phyloP scores from a whole-genome alignment of 2,113 vertebrate species.

The Microcebus lehilahytsara region DNA sequence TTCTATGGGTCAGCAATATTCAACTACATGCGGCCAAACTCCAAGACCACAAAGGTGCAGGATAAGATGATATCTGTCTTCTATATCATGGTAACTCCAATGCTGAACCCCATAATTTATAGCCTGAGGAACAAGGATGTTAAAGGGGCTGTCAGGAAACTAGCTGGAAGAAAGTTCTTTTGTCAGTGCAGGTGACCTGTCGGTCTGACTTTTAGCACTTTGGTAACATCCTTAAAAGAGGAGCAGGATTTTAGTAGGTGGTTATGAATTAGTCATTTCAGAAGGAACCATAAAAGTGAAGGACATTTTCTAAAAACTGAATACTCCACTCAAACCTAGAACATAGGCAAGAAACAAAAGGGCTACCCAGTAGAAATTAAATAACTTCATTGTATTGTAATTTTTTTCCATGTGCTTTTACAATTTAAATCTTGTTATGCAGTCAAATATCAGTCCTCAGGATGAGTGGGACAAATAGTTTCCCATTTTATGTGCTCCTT shows the following conservation, averaged over 20 bases:
- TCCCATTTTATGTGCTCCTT: no score
- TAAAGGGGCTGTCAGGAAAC: slow-evolving; percentile 49
- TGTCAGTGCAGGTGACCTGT: background rate
- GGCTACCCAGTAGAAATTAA: no score
- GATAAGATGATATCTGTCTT: slow-evolving; percentile 66
- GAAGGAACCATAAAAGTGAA: background rate
- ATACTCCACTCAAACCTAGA: background rate
- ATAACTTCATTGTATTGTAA: no score
- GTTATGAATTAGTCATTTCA: background rate
- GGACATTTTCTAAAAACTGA: background rate
- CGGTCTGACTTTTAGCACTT: background rate
- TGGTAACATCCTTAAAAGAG: background rate
- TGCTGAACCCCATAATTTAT: slow-evolving; percentile 71
- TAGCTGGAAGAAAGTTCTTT: slow-evolving; percentile 18
- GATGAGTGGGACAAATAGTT: no score
- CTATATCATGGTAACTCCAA: slow-evolving; percentile 56
- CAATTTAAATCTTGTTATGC: no score
- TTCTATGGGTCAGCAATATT: slow-evolving; percentile 65
- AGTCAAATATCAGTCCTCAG: no score
- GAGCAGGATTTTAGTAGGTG: background rate
- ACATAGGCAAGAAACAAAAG: background rate
- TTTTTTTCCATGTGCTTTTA: no score
- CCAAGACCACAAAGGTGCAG: slow-evolving; percentile 11
- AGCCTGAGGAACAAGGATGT: slow-evolving; percentile 70
- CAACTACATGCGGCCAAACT: slow-evolving; percentile 62